Evolutionary conservation across 1,140 invertebrate species (phyloP).

Genomic region (Drosophila murphyi): DNA sequence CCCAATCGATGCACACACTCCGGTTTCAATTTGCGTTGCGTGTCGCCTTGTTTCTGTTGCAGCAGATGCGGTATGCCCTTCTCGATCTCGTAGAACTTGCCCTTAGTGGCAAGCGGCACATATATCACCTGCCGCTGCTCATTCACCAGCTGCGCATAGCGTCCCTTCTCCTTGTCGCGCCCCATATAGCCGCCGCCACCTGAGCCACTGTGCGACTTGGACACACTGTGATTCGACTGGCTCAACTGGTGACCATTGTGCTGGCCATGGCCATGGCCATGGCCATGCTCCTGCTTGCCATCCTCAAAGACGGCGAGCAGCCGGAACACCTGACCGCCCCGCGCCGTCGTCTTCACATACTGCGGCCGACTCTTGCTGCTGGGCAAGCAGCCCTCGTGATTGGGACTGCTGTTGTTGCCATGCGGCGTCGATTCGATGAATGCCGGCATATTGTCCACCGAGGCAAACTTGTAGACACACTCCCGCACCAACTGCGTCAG

Average conservation of each 20-base stretch:
- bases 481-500: conserved; percentile 81
- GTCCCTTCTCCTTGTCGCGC: conserved; percentile 82
- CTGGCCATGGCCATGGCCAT: conserved; percentile 13
- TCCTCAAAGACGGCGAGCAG: conserved; percentile 82
- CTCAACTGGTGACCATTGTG: neutral
- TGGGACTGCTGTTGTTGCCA: conserved; percentile 59
- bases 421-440: conserved; percentile 75
- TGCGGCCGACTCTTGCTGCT: conserved; percentile 70
- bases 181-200: conserved; percentile 44
- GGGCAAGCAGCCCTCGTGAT: conserved; percentile 73
- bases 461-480: conserved; percentile 82
- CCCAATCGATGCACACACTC: conserved; percentile 83
- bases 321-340: conserved; percentile 81
- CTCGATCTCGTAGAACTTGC: conserved; percentile 84
- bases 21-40: conserved; percentile 77
- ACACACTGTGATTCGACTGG: conserved; percentile 26
- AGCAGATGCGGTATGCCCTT: conserved; percentile 78
- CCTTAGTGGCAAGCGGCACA: conserved; percentile 80
- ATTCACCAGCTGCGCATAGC: conserved; percentile 81
- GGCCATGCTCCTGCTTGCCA: conserved; percentile 73
- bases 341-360: conserved; percentile 80
- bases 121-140: conserved; percentile 83
- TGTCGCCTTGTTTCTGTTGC: conserved; percentile 67
- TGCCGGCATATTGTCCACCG: conserved; percentile 82
- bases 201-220: conserved; percentile 31